Evolutionary conservation across 2,113 vertebrate genomes (phyloP).

Genomic region (Dinomys branickii): DNA sequence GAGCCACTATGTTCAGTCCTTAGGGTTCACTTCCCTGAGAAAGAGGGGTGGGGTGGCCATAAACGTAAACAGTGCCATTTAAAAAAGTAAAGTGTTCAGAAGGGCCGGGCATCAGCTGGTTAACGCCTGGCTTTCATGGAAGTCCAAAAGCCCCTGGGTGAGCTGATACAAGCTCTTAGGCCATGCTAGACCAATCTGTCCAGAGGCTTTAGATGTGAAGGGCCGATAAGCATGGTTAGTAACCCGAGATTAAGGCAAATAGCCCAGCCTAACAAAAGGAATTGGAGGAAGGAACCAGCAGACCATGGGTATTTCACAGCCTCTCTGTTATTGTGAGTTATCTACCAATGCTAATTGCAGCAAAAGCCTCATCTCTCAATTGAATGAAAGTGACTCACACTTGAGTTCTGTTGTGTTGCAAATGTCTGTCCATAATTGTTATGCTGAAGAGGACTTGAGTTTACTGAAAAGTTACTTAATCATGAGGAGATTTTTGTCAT

Average conservation of each 20-base stretch:
- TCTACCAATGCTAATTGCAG: background rate
- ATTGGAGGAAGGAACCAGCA: background rate
- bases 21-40: background rate
- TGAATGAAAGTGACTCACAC: background rate
- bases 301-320: background rate
- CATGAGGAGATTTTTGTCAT: background rate
- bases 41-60: background rate
- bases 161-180: constrained; percentile 69
- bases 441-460: background rate
- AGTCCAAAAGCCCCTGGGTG: constrained; percentile 6
- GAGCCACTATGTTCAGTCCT: background rate
- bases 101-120: background rate
- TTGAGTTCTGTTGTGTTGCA: background rate
- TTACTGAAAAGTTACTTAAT: background rate
- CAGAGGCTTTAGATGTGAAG: constrained; percentile 47
- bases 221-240: constrained; percentile 46
- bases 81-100: background rate
- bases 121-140: constrained; percentile 46
- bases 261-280: constrained; percentile 44
- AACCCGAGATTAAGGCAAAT: constrained; percentile 58
- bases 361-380: background rate
- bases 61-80: background rate
- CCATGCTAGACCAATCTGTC: constrained; percentile 20
- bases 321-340: background rate
- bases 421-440: background rate